Conservation (phyloP, 2,888 invertebrate species). For the Eristalis tenax region DNA sequence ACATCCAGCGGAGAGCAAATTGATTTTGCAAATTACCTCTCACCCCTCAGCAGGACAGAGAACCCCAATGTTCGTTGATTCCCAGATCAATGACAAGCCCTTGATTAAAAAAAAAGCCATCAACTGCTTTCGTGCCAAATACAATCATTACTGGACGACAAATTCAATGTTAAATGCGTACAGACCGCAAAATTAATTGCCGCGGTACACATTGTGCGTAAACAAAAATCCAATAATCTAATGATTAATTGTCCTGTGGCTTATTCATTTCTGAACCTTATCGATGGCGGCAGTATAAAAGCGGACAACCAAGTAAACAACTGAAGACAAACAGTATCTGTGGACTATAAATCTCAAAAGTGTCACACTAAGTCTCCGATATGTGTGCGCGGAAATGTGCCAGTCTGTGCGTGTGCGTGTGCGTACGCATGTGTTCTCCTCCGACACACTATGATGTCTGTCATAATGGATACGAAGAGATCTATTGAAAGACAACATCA, state of each 20-base stretch:
- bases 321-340: slow-evolving; percentile 41
- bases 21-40: background rate
- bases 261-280: slow-evolving; percentile 62
- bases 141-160: slow-evolving; percentile 34
- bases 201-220: slow-evolving; percentile 36
- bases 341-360: slow-evolving; percentile 67
- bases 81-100: background rate
- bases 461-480: slow-evolving; percentile 77
- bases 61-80: background rate
- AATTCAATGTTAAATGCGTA: slow-evolving; percentile 31
- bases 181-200: slow-evolving; percentile 41
- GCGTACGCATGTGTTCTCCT: background rate
- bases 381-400: slow-evolving; percentile 30
- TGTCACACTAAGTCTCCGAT: slow-evolving; percentile 58
- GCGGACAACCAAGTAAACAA: slow-evolving; percentile 47
- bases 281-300: slow-evolving; percentile 42
- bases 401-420: background rate
- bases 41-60: background rate
- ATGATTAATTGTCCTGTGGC: slow-evolving; percentile 67
- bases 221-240: slow-evolving; percentile 68
- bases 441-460: slow-evolving; percentile 77
- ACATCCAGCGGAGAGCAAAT: background rate
- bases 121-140: slow-evolving; percentile 16
- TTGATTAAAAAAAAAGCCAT: background rate
- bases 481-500: slow-evolving; percentile 73